Evolutionary conservation across 2,797 vertebrate genomes (phyloP), one percentile per base, ranked within the genome.

Genomic region (Jordanella pulchra): DNA sequence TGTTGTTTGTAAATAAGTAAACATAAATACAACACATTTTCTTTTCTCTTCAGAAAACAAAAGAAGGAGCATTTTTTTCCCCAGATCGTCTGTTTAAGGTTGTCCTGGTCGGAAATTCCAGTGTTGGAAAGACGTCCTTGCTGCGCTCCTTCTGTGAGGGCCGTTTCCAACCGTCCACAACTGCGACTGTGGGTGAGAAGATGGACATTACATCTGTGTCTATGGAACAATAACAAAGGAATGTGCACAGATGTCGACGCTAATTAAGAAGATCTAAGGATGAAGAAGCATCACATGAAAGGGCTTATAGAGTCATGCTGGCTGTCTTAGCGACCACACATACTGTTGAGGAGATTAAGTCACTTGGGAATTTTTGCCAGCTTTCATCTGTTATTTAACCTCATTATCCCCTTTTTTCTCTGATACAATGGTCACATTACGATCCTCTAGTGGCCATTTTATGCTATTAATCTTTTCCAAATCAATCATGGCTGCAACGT

Each of bases 101-200:
- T 0, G 93, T 99, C 78, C 89, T 98, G 71, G 95, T 99, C 60
- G 97, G 97, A n/a, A 96, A 98, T 87, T 97, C 97, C 0, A 96
- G 95, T 0, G 97, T 99, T 67, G 98, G 98, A 56, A 99, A 99
- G 92, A 99, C 97, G 0, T 98, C 96, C 3, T 93, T 98, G 74
- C 91, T 99, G 21, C 94, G 94, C 78, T 92, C 95, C 77, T 96
- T 98, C 92, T 99, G 97, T 39, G 96, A 97, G 71, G 95, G 94
- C 45, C 85, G 45, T 23, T 98, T 97, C 91, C 93, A 91, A 60
- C 86, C 94, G 0, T 89, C 94, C 77, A 96, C 94, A 45, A 91
- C 94, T 11, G 96, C 97, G 71, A 99, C 98, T 64, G 94, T 99
- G 78, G 97, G 97, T 99, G 91, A 94, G 94, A 84, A 83, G 74